phyloP scores from a whole-genome alignment of 2,888 invertebrate species.

The Stenodema calcarata region DNA sequence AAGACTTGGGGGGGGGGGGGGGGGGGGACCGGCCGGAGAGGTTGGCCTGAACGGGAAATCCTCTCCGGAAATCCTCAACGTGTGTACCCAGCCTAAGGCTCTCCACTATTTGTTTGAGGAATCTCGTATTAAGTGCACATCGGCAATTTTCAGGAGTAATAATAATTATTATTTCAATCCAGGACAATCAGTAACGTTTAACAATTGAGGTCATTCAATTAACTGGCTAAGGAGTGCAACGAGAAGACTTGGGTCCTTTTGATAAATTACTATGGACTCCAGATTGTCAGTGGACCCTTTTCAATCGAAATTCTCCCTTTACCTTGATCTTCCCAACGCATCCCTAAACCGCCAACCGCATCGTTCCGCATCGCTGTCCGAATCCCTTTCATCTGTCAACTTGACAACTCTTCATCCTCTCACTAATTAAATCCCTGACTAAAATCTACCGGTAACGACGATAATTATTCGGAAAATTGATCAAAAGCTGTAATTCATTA shows the following conservation, averaged over 20 bases:
- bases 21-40: no score
- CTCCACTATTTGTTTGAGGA: no score
- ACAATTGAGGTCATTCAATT: not conserved
- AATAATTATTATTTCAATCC: no score
- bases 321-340: not conserved
- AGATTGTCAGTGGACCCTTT: not conserved
- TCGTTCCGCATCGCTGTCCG: not conserved
- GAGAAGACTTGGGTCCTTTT: not conserved
- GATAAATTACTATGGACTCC: not conserved
- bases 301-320: not conserved
- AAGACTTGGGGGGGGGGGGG: no score
- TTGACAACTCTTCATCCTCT: conserved; percentile 17
- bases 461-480: conserved; percentile 6
- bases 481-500: not conserved
- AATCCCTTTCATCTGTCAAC: conserved; percentile 25
- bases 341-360: not conserved
- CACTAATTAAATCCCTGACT: not conserved
- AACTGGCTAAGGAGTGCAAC: not conserved
- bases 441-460: not conserved
- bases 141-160: no score
- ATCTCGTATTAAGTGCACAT: no score
- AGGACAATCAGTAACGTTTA: not conserved
- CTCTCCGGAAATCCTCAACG: no score
- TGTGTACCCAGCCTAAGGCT: no score
- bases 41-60: no score